Base-by-base conservation (phyloP, 1,140 invertebrate species). In the Rhynchophorus ferrugineus region DNA sequence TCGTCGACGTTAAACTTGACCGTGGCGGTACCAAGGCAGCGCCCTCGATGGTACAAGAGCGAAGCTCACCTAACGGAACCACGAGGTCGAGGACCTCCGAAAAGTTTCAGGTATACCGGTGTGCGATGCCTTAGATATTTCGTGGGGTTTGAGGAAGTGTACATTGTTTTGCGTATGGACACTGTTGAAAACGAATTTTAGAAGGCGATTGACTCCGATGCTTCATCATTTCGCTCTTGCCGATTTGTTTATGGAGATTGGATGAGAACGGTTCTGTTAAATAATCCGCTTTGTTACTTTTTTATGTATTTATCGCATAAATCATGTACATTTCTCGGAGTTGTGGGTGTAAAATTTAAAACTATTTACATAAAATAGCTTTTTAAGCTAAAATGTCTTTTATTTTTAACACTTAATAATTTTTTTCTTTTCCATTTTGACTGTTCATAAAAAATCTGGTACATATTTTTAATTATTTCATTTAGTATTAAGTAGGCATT, bases 1-100 rank as follows among this genome's bases (percentile, higher is more conserved):
- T 64, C 61, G 59, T 62, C 47, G 49, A 51, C 54, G 56, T 46
- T 69, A 69, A 69, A 69, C 67, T 69, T 69, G 67, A 69, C 67
- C 67, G 63, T 69, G 66, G 63, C 58, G 59, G 59, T 61, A 56
- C 58, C 59, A 46, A 54, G 56, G 47, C 45, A 63, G 63, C 65
- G 62, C 61, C 56, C 46, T 46, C 47, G 38, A 59, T 55, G 63
- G 64, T 63, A 57, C 63, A 62, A 58, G 56, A 58, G 61, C 42
- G 62, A 65, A 64, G 52, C 62, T 59, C 43, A 37, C 13, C 56
- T 66, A 66, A 68, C 66, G 64, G 63, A 65, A 68, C 54, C 43
- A 14, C 35, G 37, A 45, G 66, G 66, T 69, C 60, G 61, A 65
- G 57, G 58, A 69, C 67, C 67, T 68, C 66, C 67, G 61, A 69